Conservation (phyloP, 2,113 vertebrate species). For the Microtus richardsoni region DNA sequence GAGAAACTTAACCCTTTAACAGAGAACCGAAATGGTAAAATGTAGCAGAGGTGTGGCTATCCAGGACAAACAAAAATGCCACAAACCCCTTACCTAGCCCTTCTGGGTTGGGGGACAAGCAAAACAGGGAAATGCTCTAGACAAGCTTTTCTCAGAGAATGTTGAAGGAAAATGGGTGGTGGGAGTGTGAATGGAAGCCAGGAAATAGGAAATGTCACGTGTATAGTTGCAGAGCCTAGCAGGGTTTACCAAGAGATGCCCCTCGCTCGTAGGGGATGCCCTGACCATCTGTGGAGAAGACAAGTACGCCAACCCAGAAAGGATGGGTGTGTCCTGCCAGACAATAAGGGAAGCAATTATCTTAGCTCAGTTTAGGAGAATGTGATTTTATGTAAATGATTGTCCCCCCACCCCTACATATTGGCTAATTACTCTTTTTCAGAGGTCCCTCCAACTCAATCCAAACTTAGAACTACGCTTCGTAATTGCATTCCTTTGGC, state of each 20-base stretch:
- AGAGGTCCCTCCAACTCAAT: slow-evolving; percentile 10
- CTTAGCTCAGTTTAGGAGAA: slow-evolving; percentile 31
- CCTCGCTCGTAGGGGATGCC: background rate
- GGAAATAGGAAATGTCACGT: background rate
- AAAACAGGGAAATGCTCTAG: background rate
- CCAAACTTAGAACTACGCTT: slow-evolving; percentile 34
- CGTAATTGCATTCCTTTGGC: slow-evolving; percentile 59
- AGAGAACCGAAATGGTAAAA: background rate
- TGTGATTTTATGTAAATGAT: background rate
- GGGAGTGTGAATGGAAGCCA: background rate
- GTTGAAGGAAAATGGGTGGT: background rate
- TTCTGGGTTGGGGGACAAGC: background rate
- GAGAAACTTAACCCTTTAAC: background rate
- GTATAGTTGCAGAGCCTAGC: background rate
- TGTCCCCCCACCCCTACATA: background rate
- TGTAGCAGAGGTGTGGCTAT: background rate
- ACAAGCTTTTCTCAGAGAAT: background rate
- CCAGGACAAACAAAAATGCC: background rate
- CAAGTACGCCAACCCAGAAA: background rate
- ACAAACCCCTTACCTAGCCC: background rate
- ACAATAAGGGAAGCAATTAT: background rate
- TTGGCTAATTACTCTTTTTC: slow-evolving; percentile 57
- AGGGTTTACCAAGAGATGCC: background rate
- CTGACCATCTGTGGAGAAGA: background rate
- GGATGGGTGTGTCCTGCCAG: background rate